Evolutionary conservation across 2,113 vertebrate genomes (phyloP).

Genomic region (Circaetus cinerascens): DNA sequence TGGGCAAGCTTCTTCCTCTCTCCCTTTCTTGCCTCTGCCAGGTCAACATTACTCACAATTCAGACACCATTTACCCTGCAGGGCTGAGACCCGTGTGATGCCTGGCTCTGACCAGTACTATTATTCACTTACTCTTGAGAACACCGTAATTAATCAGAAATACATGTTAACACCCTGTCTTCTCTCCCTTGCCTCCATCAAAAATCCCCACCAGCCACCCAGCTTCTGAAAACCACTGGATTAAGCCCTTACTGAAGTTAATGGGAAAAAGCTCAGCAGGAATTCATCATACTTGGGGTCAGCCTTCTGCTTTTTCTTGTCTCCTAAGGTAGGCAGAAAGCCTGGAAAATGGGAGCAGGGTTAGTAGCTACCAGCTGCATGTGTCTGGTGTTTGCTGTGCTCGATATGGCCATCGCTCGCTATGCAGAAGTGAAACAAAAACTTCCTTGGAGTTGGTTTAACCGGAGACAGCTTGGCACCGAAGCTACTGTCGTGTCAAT

Average conservation of each 20-base stretch:
- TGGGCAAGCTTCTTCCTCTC: too few relatives aligned
- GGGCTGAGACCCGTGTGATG: slow-evolving; percentile 61
- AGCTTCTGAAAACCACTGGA: slow-evolving; percentile 51
- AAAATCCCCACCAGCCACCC: slow-evolving; percentile 48
- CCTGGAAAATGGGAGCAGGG: background rate
- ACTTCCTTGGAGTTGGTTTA: background rate
- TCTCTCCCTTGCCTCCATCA: slow-evolving; percentile 47
- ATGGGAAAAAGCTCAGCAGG: slow-evolving; percentile 47
- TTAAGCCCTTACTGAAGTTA: slow-evolving; percentile 51
- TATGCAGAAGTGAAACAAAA: background rate
- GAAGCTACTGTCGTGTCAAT: fast-evolving
- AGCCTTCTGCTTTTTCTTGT: slow-evolving; percentile 11
- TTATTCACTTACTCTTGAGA: slow-evolving; percentile 67
- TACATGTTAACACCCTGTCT: slow-evolving; percentile 65
- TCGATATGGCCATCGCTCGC: background rate
- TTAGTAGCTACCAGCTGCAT: background rate
- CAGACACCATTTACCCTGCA: slow-evolving; percentile 65
- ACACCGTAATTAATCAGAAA: slow-evolving; percentile 64
- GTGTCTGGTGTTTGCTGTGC: background rate
- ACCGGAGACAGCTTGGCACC: background rate
- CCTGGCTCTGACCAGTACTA: slow-evolving; percentile 69
- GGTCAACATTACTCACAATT: slow-evolving; percentile 69
- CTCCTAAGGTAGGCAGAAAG: background rate
- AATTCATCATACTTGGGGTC: slow-evolving; percentile 28
- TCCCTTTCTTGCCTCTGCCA: too few relatives aligned